phyloP scores from a whole-genome alignment of 30 jellyfish, hydroid and myxozoan genomes.

The Turritopsis rubra region DNA sequence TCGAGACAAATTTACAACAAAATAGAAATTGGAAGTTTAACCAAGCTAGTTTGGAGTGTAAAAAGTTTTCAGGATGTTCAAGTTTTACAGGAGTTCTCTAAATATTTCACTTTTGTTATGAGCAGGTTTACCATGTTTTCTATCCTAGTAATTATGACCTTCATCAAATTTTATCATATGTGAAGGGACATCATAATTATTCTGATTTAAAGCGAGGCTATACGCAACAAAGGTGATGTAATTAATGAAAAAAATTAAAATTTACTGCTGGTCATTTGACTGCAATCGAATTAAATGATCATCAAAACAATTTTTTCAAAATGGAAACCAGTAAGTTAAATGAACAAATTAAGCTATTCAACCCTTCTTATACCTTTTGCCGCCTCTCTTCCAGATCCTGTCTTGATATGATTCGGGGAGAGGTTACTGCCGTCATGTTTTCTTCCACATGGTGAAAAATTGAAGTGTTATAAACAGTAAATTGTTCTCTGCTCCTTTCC shows the following conservation, averaged over 20 bases:
- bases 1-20: neutral
- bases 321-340: neutral
- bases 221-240: too few relatives aligned
- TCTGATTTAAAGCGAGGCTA: too few relatives aligned
- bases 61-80: neutral
- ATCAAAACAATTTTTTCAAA: neutral
- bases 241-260: too few relatives aligned
- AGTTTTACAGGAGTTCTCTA: too few relatives aligned
- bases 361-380: neutral
- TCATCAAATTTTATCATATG: too few relatives aligned
- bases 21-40: neutral
- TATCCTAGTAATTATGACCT: too few relatives aligned
- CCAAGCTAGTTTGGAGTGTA: neutral
- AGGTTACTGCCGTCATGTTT: too few relatives aligned
- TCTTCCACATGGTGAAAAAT: neutral
- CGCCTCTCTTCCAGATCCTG: neutral
- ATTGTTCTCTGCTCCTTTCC: neutral
- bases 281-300: too few relatives aligned
- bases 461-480: neutral
- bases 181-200: too few relatives aligned
- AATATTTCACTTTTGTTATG: too few relatives aligned
- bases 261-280: too few relatives aligned
- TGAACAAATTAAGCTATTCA: neutral
- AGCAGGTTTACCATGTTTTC: too few relatives aligned
- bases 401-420: neutral